Percentiles rank a stretch among this genome's conserved stretches.
phyloP scores from a whole-genome alignment of 1,140 invertebrate species.

The Leptoteleia sp. region DNA sequence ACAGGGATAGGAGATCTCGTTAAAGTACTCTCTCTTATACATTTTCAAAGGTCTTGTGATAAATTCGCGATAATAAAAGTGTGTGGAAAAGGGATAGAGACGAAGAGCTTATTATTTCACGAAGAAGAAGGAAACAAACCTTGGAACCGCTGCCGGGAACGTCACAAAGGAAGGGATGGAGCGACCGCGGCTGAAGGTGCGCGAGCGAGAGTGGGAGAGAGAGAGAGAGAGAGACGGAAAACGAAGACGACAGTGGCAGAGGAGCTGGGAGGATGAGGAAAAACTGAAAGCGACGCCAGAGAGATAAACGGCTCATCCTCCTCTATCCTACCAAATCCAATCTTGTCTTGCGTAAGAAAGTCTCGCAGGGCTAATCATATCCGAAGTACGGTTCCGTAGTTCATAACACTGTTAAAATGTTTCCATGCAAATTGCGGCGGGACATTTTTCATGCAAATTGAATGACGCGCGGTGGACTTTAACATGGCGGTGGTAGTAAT shows the following conservation, averaged over 20 bases:
- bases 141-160: constrained; percentile 68
- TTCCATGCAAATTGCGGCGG: constrained; percentile 15
- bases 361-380: constrained; percentile 77
- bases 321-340: constrained; percentile 73
- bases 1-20: constrained; percentile 53
- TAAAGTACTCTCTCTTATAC: constrained; percentile 66
- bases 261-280: constrained; percentile 58
- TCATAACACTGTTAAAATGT: constrained; percentile 50
- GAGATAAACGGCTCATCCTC: constrained; percentile 81
- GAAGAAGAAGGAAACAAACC: constrained; percentile 68
- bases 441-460: constrained; percentile 25
- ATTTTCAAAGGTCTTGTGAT: constrained; percentile 69
- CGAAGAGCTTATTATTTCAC: constrained; percentile 76
- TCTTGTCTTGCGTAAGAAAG: constrained; percentile 70
- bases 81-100: constrained; percentile 75
- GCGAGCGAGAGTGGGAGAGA: too few species aligned
- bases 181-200: constrained; percentile 68
- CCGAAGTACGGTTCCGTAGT: constrained; percentile 50
- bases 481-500: not conserved
- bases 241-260: constrained; percentile 43
- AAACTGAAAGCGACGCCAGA: constrained; percentile 80
- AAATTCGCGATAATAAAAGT: constrained; percentile 67
- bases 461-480: constrained; percentile 4
- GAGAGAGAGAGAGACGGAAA: too few species aligned
- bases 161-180: constrained; percentile 71